These are phyloP conservation scores for Leptoteleia sp. DNA, from an alignment of 1,140 invertebrate genomes.

Conservation along the genomic window DNA sequence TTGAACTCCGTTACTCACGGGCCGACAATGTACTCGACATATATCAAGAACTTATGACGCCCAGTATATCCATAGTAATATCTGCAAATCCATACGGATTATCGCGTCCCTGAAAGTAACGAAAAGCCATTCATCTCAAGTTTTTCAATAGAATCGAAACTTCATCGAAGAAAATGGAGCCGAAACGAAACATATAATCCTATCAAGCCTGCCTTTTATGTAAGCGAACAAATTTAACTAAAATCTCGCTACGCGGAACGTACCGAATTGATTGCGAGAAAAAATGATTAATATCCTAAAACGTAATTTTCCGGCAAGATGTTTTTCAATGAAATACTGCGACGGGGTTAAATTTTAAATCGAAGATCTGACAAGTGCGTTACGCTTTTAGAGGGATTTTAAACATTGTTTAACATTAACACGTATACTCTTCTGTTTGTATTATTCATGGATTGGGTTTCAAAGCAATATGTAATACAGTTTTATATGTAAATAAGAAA, in stretches of 20 bases:
- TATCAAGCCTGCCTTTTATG: conserved; percentile 14
- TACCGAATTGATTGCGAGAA: no score
- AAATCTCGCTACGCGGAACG: neutral
- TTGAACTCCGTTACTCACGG: conserved; percentile 23
- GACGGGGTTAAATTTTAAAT: no score
- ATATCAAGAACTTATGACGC: conserved; percentile 46
- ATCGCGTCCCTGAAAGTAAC: conserved; percentile 23
- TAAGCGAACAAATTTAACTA: conserved; percentile 9
- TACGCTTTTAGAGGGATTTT: no score
- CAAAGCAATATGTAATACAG: no score
- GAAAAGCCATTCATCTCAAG: conserved; percentile 27
- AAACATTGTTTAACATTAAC: no score
- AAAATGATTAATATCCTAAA: no score
- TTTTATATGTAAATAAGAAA: no score
- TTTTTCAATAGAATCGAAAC: conserved; percentile 40
- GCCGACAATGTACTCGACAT: conserved; percentile 38
- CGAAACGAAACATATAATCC: conserved; percentile 27
- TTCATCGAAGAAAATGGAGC: conserved; percentile 3
- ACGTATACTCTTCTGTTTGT: no score
- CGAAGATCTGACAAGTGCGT: no score
- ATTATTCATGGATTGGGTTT: no score
- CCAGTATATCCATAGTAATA: conserved; percentile 39
- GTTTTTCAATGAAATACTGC: no score
- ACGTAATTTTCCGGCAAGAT: neutral
- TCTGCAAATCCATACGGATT: conserved; percentile 40